These are phyloP conservation scores for Gorsachius goisagi DNA, from an alignment of 2,113 vertebrate genomes.

Conservation along the genomic window DNA sequence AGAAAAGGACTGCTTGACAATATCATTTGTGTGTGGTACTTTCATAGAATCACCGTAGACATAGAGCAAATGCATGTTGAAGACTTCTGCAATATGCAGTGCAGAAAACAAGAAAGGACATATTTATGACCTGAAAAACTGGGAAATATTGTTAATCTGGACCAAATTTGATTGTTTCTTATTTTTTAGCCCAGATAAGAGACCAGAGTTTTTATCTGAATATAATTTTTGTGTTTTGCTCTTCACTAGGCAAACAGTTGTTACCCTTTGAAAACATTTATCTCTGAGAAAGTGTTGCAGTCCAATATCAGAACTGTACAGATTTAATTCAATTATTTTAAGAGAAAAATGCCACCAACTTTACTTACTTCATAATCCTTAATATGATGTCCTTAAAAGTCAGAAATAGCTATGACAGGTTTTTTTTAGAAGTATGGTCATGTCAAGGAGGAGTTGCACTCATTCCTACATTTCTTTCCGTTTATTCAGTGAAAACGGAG, in stretches of 20 bases:
- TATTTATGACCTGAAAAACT: neutral
- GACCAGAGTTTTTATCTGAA: neutral
- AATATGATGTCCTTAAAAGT: neutral
- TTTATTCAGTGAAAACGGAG: neutral
- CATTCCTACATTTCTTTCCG: neutral
- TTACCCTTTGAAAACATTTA: neutral
- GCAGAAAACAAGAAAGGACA: neutral
- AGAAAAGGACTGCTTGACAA: neutral
- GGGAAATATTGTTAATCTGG: neutral
- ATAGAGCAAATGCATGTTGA: neutral
- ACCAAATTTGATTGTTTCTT: neutral
- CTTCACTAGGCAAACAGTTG: neutral
- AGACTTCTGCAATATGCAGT: neutral
- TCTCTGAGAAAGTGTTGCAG: neutral
- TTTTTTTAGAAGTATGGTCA: neutral
- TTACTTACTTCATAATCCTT: neutral
- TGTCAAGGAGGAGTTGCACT: neutral
- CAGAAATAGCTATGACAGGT: neutral
- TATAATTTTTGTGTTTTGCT: neutral
- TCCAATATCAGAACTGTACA: neutral
- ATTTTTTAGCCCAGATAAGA: neutral
- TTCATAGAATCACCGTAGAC: neutral
- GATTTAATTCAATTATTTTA: neutral
- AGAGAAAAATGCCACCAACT: neutral
- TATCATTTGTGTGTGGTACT: neutral